Evolutionary conservation across 2,113 vertebrate species (phyloP), one percentile per base, ranked within the genome.

Genomic region (Sphyrna mokarran): DNA sequence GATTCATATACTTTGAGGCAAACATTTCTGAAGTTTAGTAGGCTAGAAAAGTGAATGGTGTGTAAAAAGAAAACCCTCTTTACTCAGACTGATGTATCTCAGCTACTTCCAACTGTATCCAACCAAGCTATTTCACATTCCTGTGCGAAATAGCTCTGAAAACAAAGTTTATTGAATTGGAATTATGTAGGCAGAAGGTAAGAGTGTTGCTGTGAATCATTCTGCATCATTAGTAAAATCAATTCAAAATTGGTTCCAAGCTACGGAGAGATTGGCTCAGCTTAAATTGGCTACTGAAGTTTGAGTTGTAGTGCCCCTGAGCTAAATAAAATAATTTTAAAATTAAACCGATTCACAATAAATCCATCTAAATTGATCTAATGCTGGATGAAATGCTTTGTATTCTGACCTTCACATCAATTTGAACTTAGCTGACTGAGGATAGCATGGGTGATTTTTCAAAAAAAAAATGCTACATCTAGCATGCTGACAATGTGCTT

Each of bases 201-300:
- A 40, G 14, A 94, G 26, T 69, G 66, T 10, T 70, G 68, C 20
- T 70, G 66, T 70, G 93, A 70, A 94, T 70, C 93, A 69, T 70
- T 70, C 93, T 69, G 93, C 66, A 94, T 29, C 66, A 48, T 94
- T 94, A 70, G 93, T 70, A 94, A 69, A 70, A 94, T 94, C 93
- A 70, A 94, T 94, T 94, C 9, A 26, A 70, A 70, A 70, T 69
- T 94, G 93, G 37, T 94, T 94, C 93, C 69, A 94, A 29, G 68
- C 68, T 70, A 23, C 10, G 20, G 3, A 23, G 7, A 70, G 48
- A 70, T 43, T 54, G 69, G n/a, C 13, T 54, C 40, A 72, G 10
- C 1, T 95, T 33, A 95, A 95, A 76, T 33, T 72, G 68, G 94
- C 26, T 6, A 33, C 40, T 72, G 68, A 95, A 48, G 37, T 95